Conservation (phyloP, 2,797 vertebrate species). For the Karalla daura region DNA sequence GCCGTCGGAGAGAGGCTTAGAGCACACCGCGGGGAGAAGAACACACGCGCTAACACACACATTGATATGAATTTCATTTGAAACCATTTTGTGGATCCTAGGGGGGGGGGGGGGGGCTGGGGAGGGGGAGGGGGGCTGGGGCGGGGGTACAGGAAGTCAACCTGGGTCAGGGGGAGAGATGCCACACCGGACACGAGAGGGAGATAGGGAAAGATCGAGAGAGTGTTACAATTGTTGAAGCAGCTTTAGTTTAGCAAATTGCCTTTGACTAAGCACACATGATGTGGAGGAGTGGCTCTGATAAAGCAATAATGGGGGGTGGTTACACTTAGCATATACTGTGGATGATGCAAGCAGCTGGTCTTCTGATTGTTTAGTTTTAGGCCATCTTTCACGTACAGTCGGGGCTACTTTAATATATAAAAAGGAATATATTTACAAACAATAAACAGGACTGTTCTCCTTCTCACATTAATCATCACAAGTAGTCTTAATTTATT, state of each 20-base stretch:
- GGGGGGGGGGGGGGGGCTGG: no score
- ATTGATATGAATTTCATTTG: slow-evolving; percentile 74
- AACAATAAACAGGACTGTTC: slow-evolving; percentile 80
- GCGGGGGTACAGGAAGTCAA: slow-evolving; percentile 33
- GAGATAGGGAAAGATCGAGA: slow-evolving; percentile 40
- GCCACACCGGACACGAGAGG: slow-evolving; percentile 23
- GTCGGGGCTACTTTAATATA: slow-evolving; percentile 72
- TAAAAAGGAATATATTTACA: slow-evolving; percentile 79
- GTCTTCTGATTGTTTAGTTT: slow-evolving; percentile 78
- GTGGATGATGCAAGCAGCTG: slow-evolving; percentile 74
- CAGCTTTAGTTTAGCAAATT: slow-evolving; percentile 57
- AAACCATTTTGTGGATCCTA: slow-evolving; percentile 58
- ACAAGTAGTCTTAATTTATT: slow-evolving; percentile 80
- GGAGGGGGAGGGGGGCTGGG: no score
- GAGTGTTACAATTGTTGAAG: slow-evolving; percentile 55
- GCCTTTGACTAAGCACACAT: slow-evolving; percentile 42
- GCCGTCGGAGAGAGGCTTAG: slow-evolving; percentile 71
- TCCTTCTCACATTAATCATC: slow-evolving; percentile 81
- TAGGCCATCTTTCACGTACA: slow-evolving; percentile 70
- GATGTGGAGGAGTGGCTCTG: slow-evolving; percentile 30
- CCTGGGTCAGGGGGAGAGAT: slow-evolving; percentile 47
- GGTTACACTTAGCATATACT: slow-evolving; percentile 72
- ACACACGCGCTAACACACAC: slow-evolving; percentile 63
- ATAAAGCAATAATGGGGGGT: slow-evolving; percentile 65
- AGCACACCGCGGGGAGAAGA: slow-evolving; percentile 53